phyloP scores from a whole-genome alignment of 2,888 invertebrate species.

The Onthophagus sagittarius region DNA sequence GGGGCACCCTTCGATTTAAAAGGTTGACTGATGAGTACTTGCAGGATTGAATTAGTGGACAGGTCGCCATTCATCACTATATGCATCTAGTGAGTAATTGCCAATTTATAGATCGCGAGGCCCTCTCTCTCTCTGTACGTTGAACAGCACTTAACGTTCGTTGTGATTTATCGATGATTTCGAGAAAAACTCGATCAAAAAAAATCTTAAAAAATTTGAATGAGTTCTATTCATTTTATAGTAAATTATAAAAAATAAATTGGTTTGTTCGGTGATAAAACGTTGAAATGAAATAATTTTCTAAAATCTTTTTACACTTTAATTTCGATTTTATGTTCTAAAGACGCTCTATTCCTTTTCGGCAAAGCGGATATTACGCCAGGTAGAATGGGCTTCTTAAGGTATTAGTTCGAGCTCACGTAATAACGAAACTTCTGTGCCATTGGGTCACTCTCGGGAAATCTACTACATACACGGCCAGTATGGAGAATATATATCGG shows the following conservation, averaged over 20 bases:
- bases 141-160: neutral
- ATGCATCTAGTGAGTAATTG: neutral
- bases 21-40: neutral
- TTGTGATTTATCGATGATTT: neutral
- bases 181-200: neutral
- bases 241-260: too few species aligned
- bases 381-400: neutral
- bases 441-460: neutral
- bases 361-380: neutral
- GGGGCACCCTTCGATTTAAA: neutral
- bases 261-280: neutral
- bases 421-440: neutral
- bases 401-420: neutral
- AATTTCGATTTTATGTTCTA: neutral
- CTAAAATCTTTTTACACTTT: neutral
- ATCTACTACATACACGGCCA: neutral
- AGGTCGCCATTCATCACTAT: neutral
- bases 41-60: neutral
- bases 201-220: too few species aligned
- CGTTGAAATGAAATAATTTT: neutral
- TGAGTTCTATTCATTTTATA: too few species aligned
- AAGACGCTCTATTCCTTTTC: neutral
- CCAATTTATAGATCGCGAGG: neutral
- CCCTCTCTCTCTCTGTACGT: neutral
- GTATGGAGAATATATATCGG: neutral